Conservation (phyloP, 2,113 vertebrate genomes). For the Phalacrocorax pelagicus region DNA sequence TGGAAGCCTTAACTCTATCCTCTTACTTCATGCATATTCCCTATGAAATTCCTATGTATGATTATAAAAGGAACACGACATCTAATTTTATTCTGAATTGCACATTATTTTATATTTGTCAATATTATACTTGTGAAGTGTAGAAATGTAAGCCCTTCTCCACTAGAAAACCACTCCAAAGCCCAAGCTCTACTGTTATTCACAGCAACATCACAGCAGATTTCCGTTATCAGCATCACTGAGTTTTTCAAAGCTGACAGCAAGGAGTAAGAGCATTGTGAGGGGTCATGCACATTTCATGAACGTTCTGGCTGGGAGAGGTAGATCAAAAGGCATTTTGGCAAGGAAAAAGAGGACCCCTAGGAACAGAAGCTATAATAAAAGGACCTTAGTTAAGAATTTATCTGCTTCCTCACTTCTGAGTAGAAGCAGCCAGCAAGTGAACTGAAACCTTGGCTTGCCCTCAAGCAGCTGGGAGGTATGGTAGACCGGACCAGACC, state of each 20-base stretch:
- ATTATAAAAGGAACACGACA: background rate
- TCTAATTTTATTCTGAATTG: background rate
- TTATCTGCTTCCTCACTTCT: accelerated
- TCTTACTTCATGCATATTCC: background rate
- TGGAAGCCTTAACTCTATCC: background rate
- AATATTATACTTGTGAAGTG: background rate
- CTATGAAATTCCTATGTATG: background rate
- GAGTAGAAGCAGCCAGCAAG: background rate
- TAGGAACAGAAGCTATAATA: background rate
- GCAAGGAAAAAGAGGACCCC: background rate
- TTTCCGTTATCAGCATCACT: background rate
- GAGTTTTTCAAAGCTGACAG: background rate
- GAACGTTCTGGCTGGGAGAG: background rate
- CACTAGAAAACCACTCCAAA: background rate
- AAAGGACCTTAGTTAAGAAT: background rate
- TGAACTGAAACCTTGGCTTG: background rate
- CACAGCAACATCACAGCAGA: background rate
- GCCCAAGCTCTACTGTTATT: background rate
- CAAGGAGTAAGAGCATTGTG: background rate
- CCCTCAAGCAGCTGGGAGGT: background rate
- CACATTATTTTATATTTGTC: background rate
- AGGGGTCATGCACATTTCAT: constrained; percentile 5
- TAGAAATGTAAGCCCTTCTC: background rate
- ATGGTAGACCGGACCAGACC: background rate
- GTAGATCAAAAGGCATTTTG: constrained; percentile 5